Percentiles rank a stretch among this genome's conserved stretches.
These are phyloP conservation scores for Taenioides sp. DNA, from an alignment of 2,797 vertebrate genomes.

Conservation along the genomic window DNA sequence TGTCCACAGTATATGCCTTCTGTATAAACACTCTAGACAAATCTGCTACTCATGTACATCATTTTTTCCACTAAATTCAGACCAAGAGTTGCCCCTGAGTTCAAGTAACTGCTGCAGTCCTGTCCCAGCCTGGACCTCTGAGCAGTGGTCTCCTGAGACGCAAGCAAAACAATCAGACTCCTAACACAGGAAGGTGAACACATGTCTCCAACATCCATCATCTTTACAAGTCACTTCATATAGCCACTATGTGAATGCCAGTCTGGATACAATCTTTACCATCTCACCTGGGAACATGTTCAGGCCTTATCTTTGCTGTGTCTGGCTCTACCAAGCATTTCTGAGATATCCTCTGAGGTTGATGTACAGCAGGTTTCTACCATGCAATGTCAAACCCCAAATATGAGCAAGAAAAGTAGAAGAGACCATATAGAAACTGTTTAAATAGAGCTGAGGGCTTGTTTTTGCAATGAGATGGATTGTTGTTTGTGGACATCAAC, in stretches of 20 bases:
- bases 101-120: conserved; percentile 12
- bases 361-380: conserved; percentile 9
- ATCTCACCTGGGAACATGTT: conserved; percentile 14
- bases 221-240: conserved; percentile 18
- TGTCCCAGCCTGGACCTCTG: conserved; percentile 39
- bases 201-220: conserved; percentile 44
- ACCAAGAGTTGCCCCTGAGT: conserved; percentile 1
- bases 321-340: conserved; percentile 4
- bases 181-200: conserved; percentile 58
- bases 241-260: conserved; percentile 16
- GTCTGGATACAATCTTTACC: conserved; percentile 22
- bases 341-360: conserved; percentile 13
- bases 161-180: conserved; percentile 60
- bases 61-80: conserved; percentile 52
- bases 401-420: conserved; percentile 39
- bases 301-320: conserved; percentile 28
- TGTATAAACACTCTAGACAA: conserved; percentile 46
- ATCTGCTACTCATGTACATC: conserved; percentile 50
- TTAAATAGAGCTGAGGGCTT: conserved; percentile 25
- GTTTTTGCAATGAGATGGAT: conserved; percentile 44
- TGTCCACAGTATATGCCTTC: conserved; percentile 29
- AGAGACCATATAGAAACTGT: conserved; percentile 37
- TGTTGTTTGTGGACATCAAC: conserved; percentile 72
- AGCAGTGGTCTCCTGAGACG: conserved; percentile 45
- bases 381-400: conserved; percentile 20